phyloP scores from a whole-genome alignment of 2,888 invertebrate genomes.

The Tortrix viridana region DNA sequence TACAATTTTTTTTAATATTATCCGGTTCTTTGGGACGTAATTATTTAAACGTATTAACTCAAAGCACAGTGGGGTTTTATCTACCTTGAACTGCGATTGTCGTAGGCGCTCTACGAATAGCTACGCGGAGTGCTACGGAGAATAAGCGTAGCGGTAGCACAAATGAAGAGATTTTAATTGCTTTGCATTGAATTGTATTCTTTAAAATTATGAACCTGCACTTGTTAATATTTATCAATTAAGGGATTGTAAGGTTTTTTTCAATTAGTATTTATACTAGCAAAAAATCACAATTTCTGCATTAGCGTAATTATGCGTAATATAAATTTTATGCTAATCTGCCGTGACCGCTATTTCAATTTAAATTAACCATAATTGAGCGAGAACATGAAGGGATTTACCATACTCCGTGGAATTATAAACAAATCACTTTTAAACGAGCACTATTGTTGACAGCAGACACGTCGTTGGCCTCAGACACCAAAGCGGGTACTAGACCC shows the following conservation, averaged over 20 bases:
- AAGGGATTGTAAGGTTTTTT: no score
- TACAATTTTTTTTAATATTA: no score
- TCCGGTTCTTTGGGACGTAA: no score
- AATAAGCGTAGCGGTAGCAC: background rate
- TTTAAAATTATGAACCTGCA: no score
- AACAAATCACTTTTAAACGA: slow-evolving; percentile 9
- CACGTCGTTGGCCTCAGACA: slow-evolving; percentile 64
- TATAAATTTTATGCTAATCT: slow-evolving; percentile 27
- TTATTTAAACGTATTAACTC: no score
- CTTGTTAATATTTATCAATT: no score
- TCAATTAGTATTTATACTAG: background rate
- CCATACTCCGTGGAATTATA: slow-evolving; percentile 5
- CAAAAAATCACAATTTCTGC: slow-evolving; percentile 13
- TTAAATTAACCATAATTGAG: slow-evolving; percentile 22
- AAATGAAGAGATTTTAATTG: background rate
- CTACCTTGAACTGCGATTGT: background rate
- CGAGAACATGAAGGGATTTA: slow-evolving; percentile 32
- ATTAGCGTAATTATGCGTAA: slow-evolving; percentile 22
- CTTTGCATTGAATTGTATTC: no score
- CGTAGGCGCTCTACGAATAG: slow-evolving; percentile 18
- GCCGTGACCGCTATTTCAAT: slow-evolving; percentile 23
- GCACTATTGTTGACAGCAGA: slow-evolving; percentile 28
- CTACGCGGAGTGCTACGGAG: slow-evolving; percentile 11
- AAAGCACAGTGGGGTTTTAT: no score
- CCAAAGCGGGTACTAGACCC: slow-evolving; percentile 67